phyloP scores from a whole-genome alignment of 2,888 invertebrate species.

The Drosophila recens region DNA sequence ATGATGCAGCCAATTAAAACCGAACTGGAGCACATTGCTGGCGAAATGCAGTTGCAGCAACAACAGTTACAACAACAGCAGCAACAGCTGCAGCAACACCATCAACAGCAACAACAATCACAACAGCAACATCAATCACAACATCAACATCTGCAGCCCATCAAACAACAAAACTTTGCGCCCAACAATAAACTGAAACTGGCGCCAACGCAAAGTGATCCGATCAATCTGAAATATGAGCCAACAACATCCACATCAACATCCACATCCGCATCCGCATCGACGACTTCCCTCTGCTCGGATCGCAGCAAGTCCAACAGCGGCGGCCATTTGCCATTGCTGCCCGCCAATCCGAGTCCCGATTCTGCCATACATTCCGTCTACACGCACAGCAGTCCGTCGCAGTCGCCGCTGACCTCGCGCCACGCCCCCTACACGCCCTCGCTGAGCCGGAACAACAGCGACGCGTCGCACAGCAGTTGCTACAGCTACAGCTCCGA shows the following conservation, averaged over 20 bases:
- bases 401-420: constrained; percentile 94
- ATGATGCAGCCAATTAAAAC: constrained; percentile 73
- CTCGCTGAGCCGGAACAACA: constrained; percentile 94
- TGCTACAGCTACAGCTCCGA: constrained; percentile 94
- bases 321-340: constrained; percentile 87
- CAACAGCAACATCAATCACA: constrained; percentile 18
- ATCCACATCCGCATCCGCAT: constrained; percentile 53
- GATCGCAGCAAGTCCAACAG: constrained; percentile 87
- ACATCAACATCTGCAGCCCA: constrained; percentile 27
- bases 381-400: constrained; percentile 92
- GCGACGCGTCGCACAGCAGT: constrained; percentile 95
- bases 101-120: constrained; percentile 7
- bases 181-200: constrained; percentile 69
- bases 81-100: constrained; percentile 12
- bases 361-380: constrained; percentile 96
- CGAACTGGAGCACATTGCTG: constrained; percentile 78
- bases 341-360: constrained; percentile 93
- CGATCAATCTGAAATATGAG: constrained; percentile 84
- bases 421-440: constrained; percentile 93
- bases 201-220: constrained; percentile 84
- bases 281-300: constrained; percentile 84
- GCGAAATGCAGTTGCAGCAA: constrained; percentile 66
- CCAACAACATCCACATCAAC: constrained; percentile 62
- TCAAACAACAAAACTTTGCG: constrained; percentile 45
- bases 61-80: constrained; percentile 12